A percentile compares a stretch with the other conserved stretches of the same genome.
Conservation (phyloP, 2,888 invertebrate genomes). For the Cephus pulcher region DNA sequence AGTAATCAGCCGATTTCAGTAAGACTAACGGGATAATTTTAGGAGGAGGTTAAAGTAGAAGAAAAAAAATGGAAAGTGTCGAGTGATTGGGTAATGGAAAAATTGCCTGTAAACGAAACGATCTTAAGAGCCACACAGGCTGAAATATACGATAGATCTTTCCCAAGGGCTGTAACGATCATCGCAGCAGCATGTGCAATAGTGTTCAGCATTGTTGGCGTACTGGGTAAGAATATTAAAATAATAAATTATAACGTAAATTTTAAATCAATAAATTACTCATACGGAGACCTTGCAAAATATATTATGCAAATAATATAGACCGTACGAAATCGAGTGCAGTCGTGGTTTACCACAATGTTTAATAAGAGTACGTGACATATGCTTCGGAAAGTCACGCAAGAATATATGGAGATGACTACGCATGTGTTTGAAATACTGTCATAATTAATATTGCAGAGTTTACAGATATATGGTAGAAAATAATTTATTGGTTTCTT, state of each 20-base stretch:
- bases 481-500: background rate
- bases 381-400: background rate
- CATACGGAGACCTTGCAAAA: background rate
- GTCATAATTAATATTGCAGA: background rate
- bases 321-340: background rate
- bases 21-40: background rate
- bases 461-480: background rate
- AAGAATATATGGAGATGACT: background rate
- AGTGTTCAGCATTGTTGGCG: slow-evolving; percentile 82
- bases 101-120: background rate
- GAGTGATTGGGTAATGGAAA: slow-evolving; percentile 16
- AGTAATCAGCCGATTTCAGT: background rate
- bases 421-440: background rate
- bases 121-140: slow-evolving; percentile 6
- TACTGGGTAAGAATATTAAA: slow-evolving; percentile 74
- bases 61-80: slow-evolving; percentile 14
- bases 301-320: background rate
- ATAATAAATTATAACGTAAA: background rate
- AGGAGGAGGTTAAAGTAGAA: background rate
- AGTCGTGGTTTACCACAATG: background rate
- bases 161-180: slow-evolving; percentile 80
- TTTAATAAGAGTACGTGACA: background rate
- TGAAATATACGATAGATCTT: slow-evolving; percentile 54
- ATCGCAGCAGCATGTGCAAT: slow-evolving; percentile 84
- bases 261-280: slow-evolving; percentile 6